A percentile compares a stretch with the other conserved stretches of the same genome.
Evolutionary conservation across 1,140 invertebrate genomes (phyloP).

Genomic region (Megalopta genalis): DNA sequence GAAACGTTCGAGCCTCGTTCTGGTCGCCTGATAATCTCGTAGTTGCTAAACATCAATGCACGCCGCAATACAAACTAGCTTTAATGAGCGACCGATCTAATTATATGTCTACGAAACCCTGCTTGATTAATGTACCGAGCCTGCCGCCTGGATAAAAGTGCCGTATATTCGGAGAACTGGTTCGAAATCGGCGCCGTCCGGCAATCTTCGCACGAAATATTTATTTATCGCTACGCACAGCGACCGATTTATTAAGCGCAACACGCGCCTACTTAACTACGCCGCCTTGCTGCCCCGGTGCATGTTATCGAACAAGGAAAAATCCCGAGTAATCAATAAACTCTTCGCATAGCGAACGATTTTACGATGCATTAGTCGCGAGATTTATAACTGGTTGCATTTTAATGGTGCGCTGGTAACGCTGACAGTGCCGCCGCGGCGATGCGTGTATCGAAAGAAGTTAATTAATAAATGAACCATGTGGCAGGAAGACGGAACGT

Average conservation of each 20-base stretch:
- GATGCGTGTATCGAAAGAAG: background rate
- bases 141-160: background rate
- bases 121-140: background rate
- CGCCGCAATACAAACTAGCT: background rate
- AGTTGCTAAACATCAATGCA: too few species aligned
- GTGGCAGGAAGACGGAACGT: constrained; percentile 4
- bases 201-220: background rate
- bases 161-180: background rate
- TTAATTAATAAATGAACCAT: constrained; percentile 6
- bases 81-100: background rate
- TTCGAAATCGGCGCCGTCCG: background rate
- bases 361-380: background rate
- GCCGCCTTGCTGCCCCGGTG: background rate
- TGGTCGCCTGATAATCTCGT: too few species aligned
- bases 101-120: background rate
- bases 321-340: background rate
- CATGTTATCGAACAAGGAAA: constrained; percentile 24
- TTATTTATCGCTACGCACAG: background rate
- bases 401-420: too few species aligned
- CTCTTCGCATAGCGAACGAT: background rate
- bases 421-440: background rate
- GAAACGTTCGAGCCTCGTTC: too few species aligned
- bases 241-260: background rate
- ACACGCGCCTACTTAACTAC: background rate
- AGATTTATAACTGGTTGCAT: constrained; percentile 4